These are phyloP conservation scores for Botia kubotai DNA, from an alignment of 2,797 vertebrate species.

Conservation along the genomic window DNA sequence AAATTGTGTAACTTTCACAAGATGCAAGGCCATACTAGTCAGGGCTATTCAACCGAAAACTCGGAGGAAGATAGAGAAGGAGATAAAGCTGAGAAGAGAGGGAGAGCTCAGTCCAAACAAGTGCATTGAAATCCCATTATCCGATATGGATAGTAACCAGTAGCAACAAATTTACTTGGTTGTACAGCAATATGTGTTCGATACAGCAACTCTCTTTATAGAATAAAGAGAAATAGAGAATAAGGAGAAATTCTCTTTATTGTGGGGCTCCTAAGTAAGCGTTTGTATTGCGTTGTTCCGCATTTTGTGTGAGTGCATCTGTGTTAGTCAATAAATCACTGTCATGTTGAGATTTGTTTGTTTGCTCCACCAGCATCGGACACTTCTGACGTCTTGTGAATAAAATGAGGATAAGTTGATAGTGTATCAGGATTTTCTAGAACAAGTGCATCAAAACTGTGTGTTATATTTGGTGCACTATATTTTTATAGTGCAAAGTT, in stretches of 20 bases:
- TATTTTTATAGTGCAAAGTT: no score
- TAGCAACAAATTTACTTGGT: constrained; percentile 33
- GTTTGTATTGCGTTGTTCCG: no score
- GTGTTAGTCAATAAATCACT: constrained; percentile 44
- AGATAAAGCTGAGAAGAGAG: constrained; percentile 43
- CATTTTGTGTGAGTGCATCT: constrained; percentile 20
- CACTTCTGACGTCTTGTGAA: constrained; percentile 24
- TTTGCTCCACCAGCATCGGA: constrained; percentile 30
- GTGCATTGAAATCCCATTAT: constrained; percentile 32
- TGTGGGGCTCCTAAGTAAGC: background rate
- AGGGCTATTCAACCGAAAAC: constrained; percentile 40
- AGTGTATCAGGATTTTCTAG: background rate
- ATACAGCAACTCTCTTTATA: background rate
- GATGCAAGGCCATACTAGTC: constrained; percentile 25
- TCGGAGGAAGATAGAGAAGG: constrained; percentile 28
- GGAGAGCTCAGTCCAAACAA: constrained; percentile 31
- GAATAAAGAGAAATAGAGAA: no score
- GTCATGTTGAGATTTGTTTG: constrained; percentile 42
- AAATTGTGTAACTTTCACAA: constrained; percentile 32
- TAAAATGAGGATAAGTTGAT: constrained; percentile 22
- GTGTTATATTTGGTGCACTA: no score
- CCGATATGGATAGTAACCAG: constrained; percentile 26
- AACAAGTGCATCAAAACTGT: background rate
- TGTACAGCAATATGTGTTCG: constrained; percentile 26
- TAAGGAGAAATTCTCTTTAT: background rate